Percentiles rank a stretch among this genome's conserved stretches.
Conservation (phyloP, 2,888 invertebrate genomes). For the Rhamnusium bicolor region DNA sequence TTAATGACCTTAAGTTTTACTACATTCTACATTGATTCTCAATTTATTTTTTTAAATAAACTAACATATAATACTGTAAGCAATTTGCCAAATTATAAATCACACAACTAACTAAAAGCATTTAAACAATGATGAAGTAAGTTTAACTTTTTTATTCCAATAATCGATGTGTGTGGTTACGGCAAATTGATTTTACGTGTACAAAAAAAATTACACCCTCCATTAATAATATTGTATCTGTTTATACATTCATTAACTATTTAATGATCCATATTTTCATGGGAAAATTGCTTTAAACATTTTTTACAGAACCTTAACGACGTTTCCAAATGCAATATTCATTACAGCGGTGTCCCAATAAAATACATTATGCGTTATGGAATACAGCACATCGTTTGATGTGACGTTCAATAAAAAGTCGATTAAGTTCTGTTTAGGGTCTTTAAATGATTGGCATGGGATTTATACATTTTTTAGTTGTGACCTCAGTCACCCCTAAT, state of each 20-base stretch:
- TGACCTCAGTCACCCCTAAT: slow-evolving; percentile 1
- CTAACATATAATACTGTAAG: no score
- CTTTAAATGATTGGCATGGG: slow-evolving; percentile 6
- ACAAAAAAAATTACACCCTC: not conserved
- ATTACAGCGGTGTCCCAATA: not conserved
- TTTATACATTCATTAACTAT: not conserved
- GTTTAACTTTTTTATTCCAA: not conserved
- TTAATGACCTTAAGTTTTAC: no score
- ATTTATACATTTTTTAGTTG: not conserved
- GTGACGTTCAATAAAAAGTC: not conserved
- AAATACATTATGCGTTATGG: not conserved
- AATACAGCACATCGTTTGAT: not conserved
- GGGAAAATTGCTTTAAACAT: not conserved
- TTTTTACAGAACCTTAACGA: not conserved
- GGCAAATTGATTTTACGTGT: not conserved
- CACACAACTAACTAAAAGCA: no score
- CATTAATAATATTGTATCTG: not conserved
- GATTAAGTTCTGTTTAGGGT: not conserved
- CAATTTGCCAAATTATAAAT: no score
- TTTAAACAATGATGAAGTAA: no score
- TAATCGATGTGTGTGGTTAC: not conserved
- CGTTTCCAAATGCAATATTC: not conserved
- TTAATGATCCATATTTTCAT: slow-evolving; percentile 12
- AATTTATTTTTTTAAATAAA: no score
- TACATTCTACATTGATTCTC: no score